These are phyloP conservation scores for Hirudinaria manillensis DNA, from an alignment of 2,888 invertebrate genomes.

Conservation along the genomic window DNA sequence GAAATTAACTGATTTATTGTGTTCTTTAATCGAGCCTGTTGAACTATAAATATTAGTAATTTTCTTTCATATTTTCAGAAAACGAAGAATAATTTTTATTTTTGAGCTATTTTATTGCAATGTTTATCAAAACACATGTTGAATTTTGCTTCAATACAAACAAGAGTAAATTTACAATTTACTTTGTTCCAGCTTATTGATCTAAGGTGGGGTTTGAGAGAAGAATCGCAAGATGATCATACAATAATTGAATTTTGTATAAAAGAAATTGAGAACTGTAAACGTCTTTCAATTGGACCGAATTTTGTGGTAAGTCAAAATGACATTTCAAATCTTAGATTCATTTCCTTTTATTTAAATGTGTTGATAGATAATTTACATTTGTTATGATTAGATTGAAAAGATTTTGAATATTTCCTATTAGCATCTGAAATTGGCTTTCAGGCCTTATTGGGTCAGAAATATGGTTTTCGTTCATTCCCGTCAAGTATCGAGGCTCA, in stretches of 20 bases:
- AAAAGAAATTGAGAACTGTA: conserved; percentile 41
- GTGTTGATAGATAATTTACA: too few species aligned
- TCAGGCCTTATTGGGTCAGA: conserved; percentile 49
- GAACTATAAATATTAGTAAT: neutral
- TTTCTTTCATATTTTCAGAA: neutral
- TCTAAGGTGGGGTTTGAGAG: conserved; percentile 42
- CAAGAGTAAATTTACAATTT: too few species aligned
- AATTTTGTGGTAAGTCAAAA: conserved; percentile 39
- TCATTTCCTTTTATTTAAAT: too few species aligned
- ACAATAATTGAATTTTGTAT: conserved; percentile 41
- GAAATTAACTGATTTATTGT: too few species aligned
- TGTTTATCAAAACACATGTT: too few species aligned
- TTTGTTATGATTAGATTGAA: too few species aligned
- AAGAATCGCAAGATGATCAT: conserved; percentile 42
- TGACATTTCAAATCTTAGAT: neutral
- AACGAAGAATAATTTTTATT: too few species aligned
- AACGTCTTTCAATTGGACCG: conserved; percentile 39
- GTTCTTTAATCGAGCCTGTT: too few species aligned
- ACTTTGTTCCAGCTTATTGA: conserved; percentile 38
- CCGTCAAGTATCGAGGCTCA: conserved; percentile 43
- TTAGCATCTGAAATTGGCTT: too few species aligned
- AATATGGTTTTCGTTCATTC: conserved; percentile 47
- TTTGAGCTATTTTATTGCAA: too few species aligned
- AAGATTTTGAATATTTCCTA: too few species aligned
- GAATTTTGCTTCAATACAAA: too few species aligned